Base-by-base conservation (phyloP, 2,113 vertebrate genomes). In the Cynocephalus volans region DNA sequence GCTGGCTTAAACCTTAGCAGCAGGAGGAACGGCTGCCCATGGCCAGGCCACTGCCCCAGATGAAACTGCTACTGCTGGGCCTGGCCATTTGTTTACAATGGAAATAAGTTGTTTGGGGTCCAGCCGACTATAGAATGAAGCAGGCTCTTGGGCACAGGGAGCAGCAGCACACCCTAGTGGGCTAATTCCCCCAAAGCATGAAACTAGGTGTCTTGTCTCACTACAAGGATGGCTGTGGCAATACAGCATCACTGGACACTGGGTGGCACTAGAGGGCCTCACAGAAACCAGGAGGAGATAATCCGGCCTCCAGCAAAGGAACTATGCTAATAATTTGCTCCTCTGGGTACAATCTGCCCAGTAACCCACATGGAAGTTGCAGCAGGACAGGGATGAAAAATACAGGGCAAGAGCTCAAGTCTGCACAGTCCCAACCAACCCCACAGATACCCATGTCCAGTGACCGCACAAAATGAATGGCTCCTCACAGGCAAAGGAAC, bases 231-330 rank as follows among this genome's bases (percentile, higher is more conserved):
- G 33, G 69, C 3, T 3, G 6, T 8, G 48, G 41, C 0, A 41
- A 50, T 54, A 15, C 5, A 9, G 54, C 26, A 54, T 0, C 1
- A 0, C 7, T 28, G 48, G 73, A 52, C 97, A 89, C 93, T 93
- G 52, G 96, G 89, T 89, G 95, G 96, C 95, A 93, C 62, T 90
- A 58, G 69, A 0, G 64, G 26, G 52, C 72, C 91, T 79, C 6
- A 11, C 3, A 6, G 58, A 77, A 23, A 26, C 31, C 5, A n/a
- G n/a, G n/a, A 0, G 26, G 56, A 81, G 19, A 24, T 77, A 48
- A 56, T 1, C 50, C 0, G 21, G 62, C 45, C 23, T 70, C 41
- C 15, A 8, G 14, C 1, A 9, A 26, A 81, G 45, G 28, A 80
- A 64, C 6, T 6, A 18, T 1, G 31, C 14, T n/a, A n/a, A n/a